Conservation (phyloP, 2,888 invertebrate species). For the Mamestra brassicae region DNA sequence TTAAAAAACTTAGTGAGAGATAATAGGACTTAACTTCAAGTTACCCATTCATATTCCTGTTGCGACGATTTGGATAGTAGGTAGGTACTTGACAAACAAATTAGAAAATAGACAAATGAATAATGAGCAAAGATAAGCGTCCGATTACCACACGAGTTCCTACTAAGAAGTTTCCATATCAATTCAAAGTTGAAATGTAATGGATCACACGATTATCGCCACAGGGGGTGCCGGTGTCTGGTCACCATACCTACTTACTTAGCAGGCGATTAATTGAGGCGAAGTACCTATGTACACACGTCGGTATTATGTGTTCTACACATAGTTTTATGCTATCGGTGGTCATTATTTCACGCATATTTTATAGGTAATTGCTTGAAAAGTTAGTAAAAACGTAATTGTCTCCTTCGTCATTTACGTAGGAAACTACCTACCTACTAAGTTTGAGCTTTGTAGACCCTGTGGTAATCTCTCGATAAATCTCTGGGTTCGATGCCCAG, state of each 20-base stretch:
- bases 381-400: no score
- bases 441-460: background rate
- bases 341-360: slow-evolving; percentile 5
- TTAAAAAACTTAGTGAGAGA: no score
- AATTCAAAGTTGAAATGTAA: slow-evolving; percentile 19
- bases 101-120: background rate
- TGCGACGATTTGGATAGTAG: background rate
- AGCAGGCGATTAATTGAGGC: slow-evolving; percentile 10
- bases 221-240: slow-evolving; percentile 9
- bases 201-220: slow-evolving; percentile 37
- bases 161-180: slow-evolving; percentile 12
- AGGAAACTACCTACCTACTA: background rate
- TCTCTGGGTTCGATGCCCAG: background rate
- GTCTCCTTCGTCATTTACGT: no score
- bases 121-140: slow-evolving; percentile 1
- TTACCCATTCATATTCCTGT: background rate
- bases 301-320: background rate
- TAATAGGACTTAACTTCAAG: no score
- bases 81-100: background rate
- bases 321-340: background rate
- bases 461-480: background rate
- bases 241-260: slow-evolving; percentile 14
- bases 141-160: background rate
- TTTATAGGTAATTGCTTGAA: background rate
- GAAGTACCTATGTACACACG: background rate